These are phyloP conservation scores for Mesaphorura yosii DNA, from an alignment of 1,140 invertebrate species.

Conservation along the genomic window DNA sequence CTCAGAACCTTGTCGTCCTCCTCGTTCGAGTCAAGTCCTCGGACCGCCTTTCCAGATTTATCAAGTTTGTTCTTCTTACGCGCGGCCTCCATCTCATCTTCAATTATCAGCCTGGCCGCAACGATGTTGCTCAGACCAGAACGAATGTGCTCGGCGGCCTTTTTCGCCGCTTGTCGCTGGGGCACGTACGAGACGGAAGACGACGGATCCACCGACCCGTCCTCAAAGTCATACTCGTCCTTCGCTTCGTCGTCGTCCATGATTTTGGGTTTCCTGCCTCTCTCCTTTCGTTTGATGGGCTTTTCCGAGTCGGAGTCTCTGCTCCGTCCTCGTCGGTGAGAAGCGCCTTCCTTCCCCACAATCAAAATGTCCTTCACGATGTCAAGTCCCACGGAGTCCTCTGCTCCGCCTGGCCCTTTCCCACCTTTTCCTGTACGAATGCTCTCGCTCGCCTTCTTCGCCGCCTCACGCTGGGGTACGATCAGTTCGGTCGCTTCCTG, in stretches of 20 bases:
- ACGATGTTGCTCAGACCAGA: conserved; percentile 46
- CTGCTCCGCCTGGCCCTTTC: neutral
- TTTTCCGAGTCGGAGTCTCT: neutral
- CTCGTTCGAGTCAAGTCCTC: no score
- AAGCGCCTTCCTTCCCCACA: neutral
- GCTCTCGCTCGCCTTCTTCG: conserved; percentile 78
- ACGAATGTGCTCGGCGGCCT: conserved; percentile 73
- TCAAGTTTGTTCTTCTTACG: conserved; percentile 25
- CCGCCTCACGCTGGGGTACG: conserved; percentile 79
- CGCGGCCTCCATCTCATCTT: conserved; percentile 30
- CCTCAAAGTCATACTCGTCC: conserved; percentile 51
- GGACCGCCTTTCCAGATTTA: conserved; percentile 1
- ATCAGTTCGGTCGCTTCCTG: conserved; percentile 59
- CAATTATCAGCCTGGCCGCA: conserved; percentile 33
- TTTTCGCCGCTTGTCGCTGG: conserved; percentile 77
- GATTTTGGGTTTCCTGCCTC: neutral
- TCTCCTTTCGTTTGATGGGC: neutral
- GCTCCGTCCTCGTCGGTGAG: neutral
- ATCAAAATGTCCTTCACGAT: neutral
- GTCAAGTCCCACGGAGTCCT: neutral
- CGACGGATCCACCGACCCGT: conserved; percentile 44
- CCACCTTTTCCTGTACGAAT: conserved; percentile 43
- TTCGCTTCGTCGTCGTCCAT: conserved; percentile 25
- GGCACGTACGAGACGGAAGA: conserved; percentile 66
- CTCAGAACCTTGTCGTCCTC: no score